These are phyloP conservation scores for Lysandra coridon DNA, from an alignment of 2,888 invertebrate species.

Conservation along the genomic window DNA sequence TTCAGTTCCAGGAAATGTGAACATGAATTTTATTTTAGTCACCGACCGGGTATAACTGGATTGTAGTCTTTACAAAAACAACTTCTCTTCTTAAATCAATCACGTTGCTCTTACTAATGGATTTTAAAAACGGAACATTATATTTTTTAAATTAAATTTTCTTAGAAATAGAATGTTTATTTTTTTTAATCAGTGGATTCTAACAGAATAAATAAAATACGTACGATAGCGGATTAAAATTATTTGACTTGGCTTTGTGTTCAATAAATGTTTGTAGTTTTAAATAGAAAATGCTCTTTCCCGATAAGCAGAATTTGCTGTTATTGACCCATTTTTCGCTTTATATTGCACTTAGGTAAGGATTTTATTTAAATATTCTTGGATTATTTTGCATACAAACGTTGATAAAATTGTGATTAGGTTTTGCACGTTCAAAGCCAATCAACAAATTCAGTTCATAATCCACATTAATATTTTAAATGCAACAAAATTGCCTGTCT, in stretches of 20 bases:
- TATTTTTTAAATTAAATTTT: background rate
- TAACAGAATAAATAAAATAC: background rate
- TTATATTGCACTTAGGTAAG: background rate
- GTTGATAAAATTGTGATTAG: background rate
- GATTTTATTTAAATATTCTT: background rate
- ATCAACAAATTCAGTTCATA: background rate
- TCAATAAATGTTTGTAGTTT: conserved; percentile 10
- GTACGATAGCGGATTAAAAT: background rate
- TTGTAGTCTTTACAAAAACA: conserved; percentile 37
- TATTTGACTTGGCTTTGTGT: background rate
- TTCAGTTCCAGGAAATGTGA: conserved; percentile 30
- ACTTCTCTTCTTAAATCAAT: conserved; percentile 3
- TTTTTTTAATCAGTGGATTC: background rate
- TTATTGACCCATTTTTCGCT: conserved; percentile 3
- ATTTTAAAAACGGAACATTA: background rate
- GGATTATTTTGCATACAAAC: background rate
- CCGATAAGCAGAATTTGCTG: background rate
- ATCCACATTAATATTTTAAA: no score
- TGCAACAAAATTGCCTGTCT: no score
- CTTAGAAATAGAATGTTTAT: background rate
- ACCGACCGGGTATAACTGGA: conserved; percentile 35
- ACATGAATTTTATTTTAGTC: conserved; percentile 39
- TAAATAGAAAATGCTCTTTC: background rate
- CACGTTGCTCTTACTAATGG: background rate
- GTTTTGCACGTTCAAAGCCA: background rate